These are phyloP conservation scores for Scylla paramamosain DNA, from an alignment of 1,140 invertebrate species.

Conservation along the genomic window DNA sequence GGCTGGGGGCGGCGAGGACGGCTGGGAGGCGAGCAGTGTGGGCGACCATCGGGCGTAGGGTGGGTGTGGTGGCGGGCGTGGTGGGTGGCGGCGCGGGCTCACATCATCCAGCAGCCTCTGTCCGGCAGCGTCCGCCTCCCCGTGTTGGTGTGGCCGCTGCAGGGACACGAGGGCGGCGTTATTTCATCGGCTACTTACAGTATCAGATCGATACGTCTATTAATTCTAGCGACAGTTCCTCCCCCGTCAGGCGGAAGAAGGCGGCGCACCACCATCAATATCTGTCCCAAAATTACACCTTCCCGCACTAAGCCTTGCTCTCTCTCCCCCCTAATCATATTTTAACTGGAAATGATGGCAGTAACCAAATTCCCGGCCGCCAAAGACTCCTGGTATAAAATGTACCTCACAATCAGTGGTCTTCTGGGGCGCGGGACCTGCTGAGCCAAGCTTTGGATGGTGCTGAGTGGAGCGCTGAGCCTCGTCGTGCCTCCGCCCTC, in stretches of 20 bases:
- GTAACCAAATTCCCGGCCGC: background rate
- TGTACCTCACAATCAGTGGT: background rate
- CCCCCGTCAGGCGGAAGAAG: background rate
- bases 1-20: background rate
- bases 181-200: background rate
- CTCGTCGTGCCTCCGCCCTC: background rate
- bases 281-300: background rate
- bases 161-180: background rate
- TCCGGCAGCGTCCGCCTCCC: background rate
- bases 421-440: background rate
- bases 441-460: background rate
- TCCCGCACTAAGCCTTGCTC: background rate
- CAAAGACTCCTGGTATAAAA: background rate
- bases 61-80: background rate
- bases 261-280: background rate
- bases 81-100: too few species aligned
- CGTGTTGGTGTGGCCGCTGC: background rate
- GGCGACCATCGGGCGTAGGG: background rate
- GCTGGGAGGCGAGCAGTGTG: background rate
- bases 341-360: background rate
- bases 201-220: background rate
- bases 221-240: background rate
- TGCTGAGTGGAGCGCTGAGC: background rate
- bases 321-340: background rate
- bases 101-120: background rate